Evolutionary conservation across 2,888 invertebrate species (phyloP).

Genomic region (Lasioglossum figueresi): DNA sequence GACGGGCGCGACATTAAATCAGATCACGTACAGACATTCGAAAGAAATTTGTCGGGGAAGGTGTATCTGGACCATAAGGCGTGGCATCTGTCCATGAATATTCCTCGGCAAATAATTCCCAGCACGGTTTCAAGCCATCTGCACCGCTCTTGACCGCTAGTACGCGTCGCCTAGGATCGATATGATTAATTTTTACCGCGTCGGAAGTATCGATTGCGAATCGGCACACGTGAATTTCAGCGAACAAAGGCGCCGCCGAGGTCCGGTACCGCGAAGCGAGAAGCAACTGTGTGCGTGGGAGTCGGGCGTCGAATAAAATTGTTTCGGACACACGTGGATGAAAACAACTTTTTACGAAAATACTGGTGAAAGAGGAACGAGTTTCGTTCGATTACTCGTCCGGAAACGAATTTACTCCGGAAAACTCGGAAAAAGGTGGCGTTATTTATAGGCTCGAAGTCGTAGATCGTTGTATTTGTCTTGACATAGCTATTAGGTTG

Average conservation of each 20-base stretch:
- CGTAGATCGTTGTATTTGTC: neutral
- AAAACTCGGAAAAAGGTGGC: neutral
- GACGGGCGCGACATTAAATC: neutral
- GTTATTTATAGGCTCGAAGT: neutral
- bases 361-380: neutral
- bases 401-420: neutral
- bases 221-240: conserved; percentile 12
- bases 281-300: neutral
- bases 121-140: neutral
- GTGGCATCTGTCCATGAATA: conserved; percentile 14
- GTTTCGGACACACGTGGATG: neutral
- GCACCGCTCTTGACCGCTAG: neutral
- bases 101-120: conserved; percentile 29
- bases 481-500: no score
- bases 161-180: conserved; percentile 7
- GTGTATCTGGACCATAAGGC: neutral
- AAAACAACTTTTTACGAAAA: neutral
- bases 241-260: conserved; percentile 22
- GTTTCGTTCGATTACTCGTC: neutral
- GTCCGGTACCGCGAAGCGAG: conserved; percentile 10
- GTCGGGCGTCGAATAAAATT: conserved; percentile 1
- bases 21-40: neutral
- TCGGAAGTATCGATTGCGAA: conserved; percentile 17
- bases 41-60: neutral
- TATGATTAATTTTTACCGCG: conserved; percentile 51